Evolutionary conservation across 2,797 vertebrate genomes (phyloP), one percentile per base, ranked within the genome.

Genomic region (Sebastiscus tertius): DNA sequence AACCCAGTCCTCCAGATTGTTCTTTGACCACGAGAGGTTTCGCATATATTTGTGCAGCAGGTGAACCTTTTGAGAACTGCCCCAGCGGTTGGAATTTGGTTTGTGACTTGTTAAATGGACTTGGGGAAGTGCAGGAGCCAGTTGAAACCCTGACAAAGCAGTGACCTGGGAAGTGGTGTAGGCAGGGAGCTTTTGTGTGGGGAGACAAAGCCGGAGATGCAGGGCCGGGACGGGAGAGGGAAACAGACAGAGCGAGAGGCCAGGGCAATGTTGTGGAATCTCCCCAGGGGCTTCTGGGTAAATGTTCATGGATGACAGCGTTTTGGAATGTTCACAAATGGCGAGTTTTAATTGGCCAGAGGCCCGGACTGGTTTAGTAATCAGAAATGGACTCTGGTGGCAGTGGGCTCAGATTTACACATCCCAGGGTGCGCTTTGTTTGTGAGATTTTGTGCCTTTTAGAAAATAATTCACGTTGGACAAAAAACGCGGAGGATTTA

Each of bases 231-330:
- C 67, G 81, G 79, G 85, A 89, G 90, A 88, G 83, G 80, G 90
- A 89, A 89, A 83, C 86, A 60, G 89, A 85, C 87, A 31, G 83
- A 93, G 88, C 59, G 82, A 94, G 94, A 95, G 94, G 94, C 94
- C 84, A 74, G 88, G 83, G 91, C 84, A 89, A 91, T 94, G 94
- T 92, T 95, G 92, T 93, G 94, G 93, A 95, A 94, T 95, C 94
- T 95, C 95, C 92, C 92, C 90, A 91, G 93, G 94, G 95, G 91
- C 88, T 95, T 94, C 90, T 94, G 94, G 94, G 92, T 94, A 94
- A 95, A 95, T 95, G 93, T 96, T 96, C 94, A 96, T 94, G 94
- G 95, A 95, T 96, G 96, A 95, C 94, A 92, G 94, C 92, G 49
- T 94, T 94, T 92, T 93, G 95, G 96, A 96, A 96, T 95, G 93